Evolutionary conservation across 2,113 vertebrate genomes (phyloP), one percentile per base, ranked within the genome.

Genomic region (Phoxinus phoxinus): DNA sequence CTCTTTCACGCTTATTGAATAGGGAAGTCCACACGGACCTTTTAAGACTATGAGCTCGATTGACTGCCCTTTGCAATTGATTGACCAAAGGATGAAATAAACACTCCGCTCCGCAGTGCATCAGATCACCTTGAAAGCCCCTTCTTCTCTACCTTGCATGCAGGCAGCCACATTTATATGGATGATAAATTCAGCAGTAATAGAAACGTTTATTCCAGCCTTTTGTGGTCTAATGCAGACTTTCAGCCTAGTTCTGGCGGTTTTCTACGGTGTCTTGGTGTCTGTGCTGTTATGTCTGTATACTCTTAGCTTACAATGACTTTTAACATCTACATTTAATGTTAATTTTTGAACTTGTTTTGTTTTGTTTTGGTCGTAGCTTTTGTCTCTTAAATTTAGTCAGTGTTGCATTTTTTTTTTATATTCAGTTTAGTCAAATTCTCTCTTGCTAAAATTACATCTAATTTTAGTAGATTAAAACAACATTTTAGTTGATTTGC

Each of bases 61-160:
- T 48, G 81, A 73, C 86, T 91, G 90, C 92, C 92, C 90, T 90
- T 90, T 84, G 19, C 37, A 83, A 90, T 91, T 90, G 90, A 93
- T 90, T 86, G 83, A 72, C 82, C 86, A 89, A 84, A 79, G 81
- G 86, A 84, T 87, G 63, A 75, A 71, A 74, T 67, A 69, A 85
- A 58, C 69, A 80, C 69, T 75, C 15, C 2, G 13, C 27, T 63
- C n/a, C 11, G 5, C 23, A 25, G 3, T 51, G 23, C 37, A 25
- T 25, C 51, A 15, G 53, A n/a, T 72, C 25, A 79, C 74, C 75
- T 69, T 72, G 76, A 71, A 85, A 56, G 5, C 21, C 25, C 6
- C 2, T 72, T 67, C 35, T 59, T 58, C 76, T 72, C 25, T 32
- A 58, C 61, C 44, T 30, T 46, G 35, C 61, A 30, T 25, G 17